Percentiles rank a stretch among this genome's conserved stretches.
Evolutionary conservation across 2,888 invertebrate species (phyloP).

Genomic region (Drosophila kuntzei): DNA sequence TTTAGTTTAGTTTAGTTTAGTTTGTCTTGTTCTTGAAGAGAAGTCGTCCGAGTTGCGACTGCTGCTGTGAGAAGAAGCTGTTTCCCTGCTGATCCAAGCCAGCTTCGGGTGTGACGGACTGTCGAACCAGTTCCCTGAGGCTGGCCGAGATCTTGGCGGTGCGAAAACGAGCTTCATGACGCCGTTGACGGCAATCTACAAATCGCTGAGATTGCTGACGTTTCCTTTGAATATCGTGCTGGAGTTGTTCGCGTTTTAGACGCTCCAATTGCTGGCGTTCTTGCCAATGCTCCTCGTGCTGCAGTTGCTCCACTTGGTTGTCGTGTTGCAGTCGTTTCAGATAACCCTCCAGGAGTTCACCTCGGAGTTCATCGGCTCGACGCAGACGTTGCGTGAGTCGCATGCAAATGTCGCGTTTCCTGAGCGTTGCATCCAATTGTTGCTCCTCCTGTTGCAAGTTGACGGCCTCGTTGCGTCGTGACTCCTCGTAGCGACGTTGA

Average conservation of each 20-base stretch:
- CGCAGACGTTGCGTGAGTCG: conserved; percentile 81
- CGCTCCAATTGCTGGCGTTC: conserved; percentile 80
- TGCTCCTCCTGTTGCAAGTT: conserved; percentile 82
- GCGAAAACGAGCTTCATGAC: conserved; percentile 79
- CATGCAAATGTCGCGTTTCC: conserved; percentile 82
- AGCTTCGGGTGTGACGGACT: conserved; percentile 84
- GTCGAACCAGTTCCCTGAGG: conserved; percentile 83
- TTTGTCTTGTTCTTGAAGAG: conserved; percentile 49
- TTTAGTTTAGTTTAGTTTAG: conserved; percentile 7
- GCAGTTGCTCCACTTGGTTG: conserved; percentile 83
- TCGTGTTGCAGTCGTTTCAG: conserved; percentile 82
- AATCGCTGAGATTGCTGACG: conserved; percentile 81
- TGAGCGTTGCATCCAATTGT: conserved; percentile 80
- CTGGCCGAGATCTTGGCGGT: conserved; percentile 84
- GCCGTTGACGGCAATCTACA: conserved; percentile 77
- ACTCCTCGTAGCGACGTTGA: conserved; percentile 82
- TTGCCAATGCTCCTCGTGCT: conserved; percentile 84
- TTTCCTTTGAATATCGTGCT: conserved; percentile 81
- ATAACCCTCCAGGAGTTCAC: conserved; percentile 80
- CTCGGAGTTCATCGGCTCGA: conserved; percentile 83
- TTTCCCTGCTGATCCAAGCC: conserved; percentile 40
- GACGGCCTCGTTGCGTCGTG: conserved; percentile 82
- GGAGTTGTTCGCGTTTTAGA: conserved; percentile 77
- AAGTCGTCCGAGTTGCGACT: conserved; percentile 62
- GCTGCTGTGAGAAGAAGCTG: conserved; percentile 62